phyloP scores from a whole-genome alignment of 53 echinoderm and acorn worm species.

The Mesocentrotus franciscanus region DNA sequence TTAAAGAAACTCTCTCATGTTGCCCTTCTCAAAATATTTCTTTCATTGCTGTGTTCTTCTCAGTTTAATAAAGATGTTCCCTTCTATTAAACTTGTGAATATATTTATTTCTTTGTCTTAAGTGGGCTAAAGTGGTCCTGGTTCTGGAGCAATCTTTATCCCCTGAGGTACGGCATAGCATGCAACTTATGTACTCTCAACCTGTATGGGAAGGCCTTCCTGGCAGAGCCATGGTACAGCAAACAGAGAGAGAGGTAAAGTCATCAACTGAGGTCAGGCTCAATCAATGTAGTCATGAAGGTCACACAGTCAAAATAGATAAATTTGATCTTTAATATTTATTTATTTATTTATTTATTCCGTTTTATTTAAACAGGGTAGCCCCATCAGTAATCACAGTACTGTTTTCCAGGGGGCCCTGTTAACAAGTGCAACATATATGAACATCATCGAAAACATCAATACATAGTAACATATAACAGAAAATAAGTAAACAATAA shows the following conservation, averaged over 20 bases:
- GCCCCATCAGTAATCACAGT: too few relatives aligned
- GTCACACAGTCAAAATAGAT: not conserved
- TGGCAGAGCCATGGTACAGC: constrained; percentile 58
- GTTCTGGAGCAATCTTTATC: constrained; percentile 89
- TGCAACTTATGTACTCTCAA: constrained; percentile 62
- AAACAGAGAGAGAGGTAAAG: constrained; percentile 49
- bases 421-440: too few relatives aligned
- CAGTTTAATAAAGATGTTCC: not conserved
- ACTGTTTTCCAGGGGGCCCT: too few relatives aligned
- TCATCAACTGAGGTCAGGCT: not conserved
- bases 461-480: too few relatives aligned
- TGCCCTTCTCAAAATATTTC: too few relatives aligned
- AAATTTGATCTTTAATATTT: not conserved
- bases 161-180: constrained; percentile 49
- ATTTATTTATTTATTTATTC: too few relatives aligned
- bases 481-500: too few relatives aligned
- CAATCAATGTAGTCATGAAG: not conserved
- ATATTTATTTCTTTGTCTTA: constrained; percentile 15
- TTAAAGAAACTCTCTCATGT: not conserved
- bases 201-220: constrained; percentile 54
- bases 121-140: constrained; percentile 95
- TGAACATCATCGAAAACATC: too few relatives aligned
- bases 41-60: not conserved
- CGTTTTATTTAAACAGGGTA: too few relatives aligned
- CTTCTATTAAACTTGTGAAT: not conserved